Evolutionary conservation across 2,113 vertebrate species (phyloP).

Genomic region (Dromaius novaehollandiae): DNA sequence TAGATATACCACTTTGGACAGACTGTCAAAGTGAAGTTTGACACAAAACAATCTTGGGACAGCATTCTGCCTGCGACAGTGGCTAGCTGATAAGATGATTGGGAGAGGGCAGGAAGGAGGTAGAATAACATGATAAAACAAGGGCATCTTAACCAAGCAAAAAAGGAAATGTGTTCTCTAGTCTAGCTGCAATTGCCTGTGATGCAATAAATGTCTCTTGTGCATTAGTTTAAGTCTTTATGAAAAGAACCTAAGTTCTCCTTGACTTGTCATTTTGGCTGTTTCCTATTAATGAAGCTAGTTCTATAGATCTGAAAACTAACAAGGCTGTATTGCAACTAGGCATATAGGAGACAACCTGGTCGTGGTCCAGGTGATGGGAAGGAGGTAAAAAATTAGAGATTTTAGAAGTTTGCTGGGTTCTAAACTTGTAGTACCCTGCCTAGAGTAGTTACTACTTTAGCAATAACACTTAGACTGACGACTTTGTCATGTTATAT

Average conservation of each 20-base stretch:
- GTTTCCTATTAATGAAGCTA: neutral
- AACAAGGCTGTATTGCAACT: neutral
- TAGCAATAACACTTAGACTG: neutral
- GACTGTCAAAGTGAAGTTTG: slow-evolving; percentile 37
- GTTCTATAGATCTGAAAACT: neutral
- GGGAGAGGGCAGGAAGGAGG: neutral
- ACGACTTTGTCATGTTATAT: neutral
- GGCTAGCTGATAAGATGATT: slow-evolving; percentile 16
- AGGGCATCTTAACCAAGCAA: neutral
- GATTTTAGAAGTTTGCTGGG: neutral
- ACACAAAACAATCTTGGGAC: neutral
- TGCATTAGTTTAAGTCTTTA: neutral
- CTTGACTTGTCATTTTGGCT: neutral
- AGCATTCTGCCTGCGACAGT: neutral
- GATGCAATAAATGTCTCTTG: neutral
- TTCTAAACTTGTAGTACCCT: neutral
- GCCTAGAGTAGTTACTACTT: neutral
- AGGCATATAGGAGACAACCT: neutral
- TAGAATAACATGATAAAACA: neutral
- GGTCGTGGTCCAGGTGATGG: neutral
- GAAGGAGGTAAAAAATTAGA: neutral
- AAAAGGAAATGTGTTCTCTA: neutral
- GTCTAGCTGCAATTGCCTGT: neutral
- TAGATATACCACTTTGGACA: slow-evolving; percentile 25
- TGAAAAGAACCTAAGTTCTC: neutral